Evolutionary conservation across 2,888 invertebrate species (phyloP), one percentile per base, ranked within the genome.

Genomic region (Xestia sexstrigata): DNA sequence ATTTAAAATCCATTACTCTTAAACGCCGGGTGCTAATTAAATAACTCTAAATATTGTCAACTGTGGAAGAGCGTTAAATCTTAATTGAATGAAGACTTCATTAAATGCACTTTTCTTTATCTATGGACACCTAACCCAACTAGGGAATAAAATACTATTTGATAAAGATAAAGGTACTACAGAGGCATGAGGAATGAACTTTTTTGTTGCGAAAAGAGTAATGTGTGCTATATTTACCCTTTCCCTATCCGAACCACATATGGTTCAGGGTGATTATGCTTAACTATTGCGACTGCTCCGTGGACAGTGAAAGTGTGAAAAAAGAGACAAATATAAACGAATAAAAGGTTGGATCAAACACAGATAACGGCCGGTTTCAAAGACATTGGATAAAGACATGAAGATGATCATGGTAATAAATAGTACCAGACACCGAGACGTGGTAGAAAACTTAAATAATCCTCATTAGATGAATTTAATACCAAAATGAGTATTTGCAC

Each of bases 1-100:
- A 87, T 89, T 88, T 85, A 86, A 85, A 87, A 86, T 76, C 81
- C 84, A 88, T 89, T 86, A 87, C 68, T 74, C 70, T 79, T 78
- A 66, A 80, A 79, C 70, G 74, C 67, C 23, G 68, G 55, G 68
- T 70, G 74, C 67, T 87, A 86, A 89, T 88, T 89, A 80, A 85
- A 87, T 74, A 77, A 70, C 55, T 79, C 63, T 55, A 80, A 71
- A 77, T 76, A 76, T 68, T 45, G 17, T 74, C 26, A 68, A 70
- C 42, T 62, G 63, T 45, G 26, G 39, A 35, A 13, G 15, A 65
- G 66, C 45, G 55, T 52, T 35, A 58, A 66, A 62, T 81, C 20
- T 67, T 77, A 17, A 81, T 70, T 70, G 23, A 76, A 52, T 30
- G 9, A 17, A 62, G n/a, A 39, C 1, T 42, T 26, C 60, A 26